Evolutionary conservation across 2,113 vertebrate genomes (phyloP).

Genomic region (Podiceps cristatus): DNA sequence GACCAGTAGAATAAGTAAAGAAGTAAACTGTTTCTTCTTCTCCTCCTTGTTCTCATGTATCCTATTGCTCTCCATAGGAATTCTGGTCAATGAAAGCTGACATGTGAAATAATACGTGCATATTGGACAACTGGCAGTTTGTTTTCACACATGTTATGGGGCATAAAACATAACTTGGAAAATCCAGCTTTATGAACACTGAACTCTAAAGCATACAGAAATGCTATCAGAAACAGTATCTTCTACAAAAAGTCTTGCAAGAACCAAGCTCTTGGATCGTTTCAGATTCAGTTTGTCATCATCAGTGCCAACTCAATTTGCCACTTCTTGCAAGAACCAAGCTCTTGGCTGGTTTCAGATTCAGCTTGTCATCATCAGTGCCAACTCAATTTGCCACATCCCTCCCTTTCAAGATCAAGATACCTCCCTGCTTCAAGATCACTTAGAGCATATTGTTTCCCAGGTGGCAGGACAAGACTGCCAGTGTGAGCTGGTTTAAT

Average conservation of each 20-base stretch:
- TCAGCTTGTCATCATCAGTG: background rate
- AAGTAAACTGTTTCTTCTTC: background rate
- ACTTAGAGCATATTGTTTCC: background rate
- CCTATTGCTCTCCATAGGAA: background rate
- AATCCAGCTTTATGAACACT: background rate
- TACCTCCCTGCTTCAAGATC: background rate
- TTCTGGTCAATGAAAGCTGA: background rate
- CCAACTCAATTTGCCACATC: background rate
- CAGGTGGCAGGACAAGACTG: background rate
- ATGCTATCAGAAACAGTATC: background rate
- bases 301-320: background rate
- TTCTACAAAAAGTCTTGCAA: background rate
- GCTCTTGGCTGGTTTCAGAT: background rate
- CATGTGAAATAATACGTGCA: fast-evolving
- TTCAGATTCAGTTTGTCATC: background rate
- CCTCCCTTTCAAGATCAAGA: background rate
- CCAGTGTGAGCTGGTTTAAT: background rate
- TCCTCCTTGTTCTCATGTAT: background rate
- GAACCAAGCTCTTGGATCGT: background rate
- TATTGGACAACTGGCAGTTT: background rate
- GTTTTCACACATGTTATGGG: fast-evolving
- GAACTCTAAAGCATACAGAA: background rate
- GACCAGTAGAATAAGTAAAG: background rate
- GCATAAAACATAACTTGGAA: background rate
- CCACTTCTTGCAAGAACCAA: background rate